These are phyloP conservation scores for Cyanistes caeruleus DNA, from an alignment of 2,113 vertebrate genomes.

Conservation along the genomic window DNA sequence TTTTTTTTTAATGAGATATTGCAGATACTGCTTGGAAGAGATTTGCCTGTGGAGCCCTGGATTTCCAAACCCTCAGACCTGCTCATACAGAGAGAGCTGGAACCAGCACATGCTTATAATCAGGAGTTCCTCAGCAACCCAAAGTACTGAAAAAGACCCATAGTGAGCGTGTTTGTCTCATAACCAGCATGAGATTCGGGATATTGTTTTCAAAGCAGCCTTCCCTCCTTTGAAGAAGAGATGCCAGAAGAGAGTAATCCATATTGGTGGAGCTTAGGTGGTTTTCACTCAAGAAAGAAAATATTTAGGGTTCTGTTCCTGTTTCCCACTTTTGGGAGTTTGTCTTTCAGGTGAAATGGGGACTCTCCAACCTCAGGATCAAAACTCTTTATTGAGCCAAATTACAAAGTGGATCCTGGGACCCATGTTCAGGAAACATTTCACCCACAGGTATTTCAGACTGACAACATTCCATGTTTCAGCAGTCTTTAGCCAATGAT, in stretches of 20 bases:
- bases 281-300: not conserved
- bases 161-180: not conserved
- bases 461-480: not conserved
- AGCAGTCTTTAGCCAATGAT: not conserved
- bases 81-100: not conserved
- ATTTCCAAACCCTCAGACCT: not conserved
- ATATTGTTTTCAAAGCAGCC: constrained; percentile 5
- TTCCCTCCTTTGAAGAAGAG: not conserved
- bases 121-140: not conserved
- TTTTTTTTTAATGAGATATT: constrained; percentile 65
- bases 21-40: not conserved
- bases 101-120: not conserved
- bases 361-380: not conserved
- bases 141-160: not conserved
- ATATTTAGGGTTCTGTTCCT: not conserved
- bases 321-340: not conserved
- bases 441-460: not conserved
- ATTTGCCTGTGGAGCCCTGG: not conserved
- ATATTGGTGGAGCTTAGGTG: not conserved
- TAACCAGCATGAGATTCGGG: not conserved
- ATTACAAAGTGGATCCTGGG: not conserved
- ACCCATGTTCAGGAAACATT: not conserved
- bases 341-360: not conserved
- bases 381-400: not conserved
- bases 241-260: not conserved